Evolutionary conservation across 2,113 vertebrate genomes (phyloP), one percentile per base, ranked within the genome.

Genomic region (Lontra canadensis): DNA sequence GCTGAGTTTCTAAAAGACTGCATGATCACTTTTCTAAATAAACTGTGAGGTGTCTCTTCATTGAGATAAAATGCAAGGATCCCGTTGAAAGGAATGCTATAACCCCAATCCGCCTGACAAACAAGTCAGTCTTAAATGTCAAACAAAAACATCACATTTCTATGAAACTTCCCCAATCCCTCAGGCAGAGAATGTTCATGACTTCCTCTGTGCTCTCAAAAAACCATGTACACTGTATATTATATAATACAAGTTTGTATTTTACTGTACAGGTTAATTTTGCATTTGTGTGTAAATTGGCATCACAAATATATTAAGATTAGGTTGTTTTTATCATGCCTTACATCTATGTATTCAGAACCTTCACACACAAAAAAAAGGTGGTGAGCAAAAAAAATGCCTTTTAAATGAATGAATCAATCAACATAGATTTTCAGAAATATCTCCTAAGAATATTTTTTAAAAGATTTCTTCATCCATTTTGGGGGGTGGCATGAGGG

Each of bases 141-240:
- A 94, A 88, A 91, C 7, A 63, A 78, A 92, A 86, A 61, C 12
- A 91, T 31, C 87, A 57, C 25, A 73, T 3, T 79, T 71, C 52
- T 71, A 11, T 65, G 14, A 82, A 59, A 25, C 23, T 49, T 83
- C 14, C 13, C 63, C 59, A 61, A 76, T 49, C 0, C 78, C 11
- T 18, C 25, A 67, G 36, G 55, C 55, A 73, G 21, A 59, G 63
- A 59, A 63, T 44, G 21, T 44, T 83, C 39, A 88, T 9, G 71
- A 57, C 3, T 3, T 49, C 3, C 13, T 69, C 47, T 47, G 17
- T 73, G 4, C 49, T 73, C 25, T 85, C 25, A 18, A 49, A 23
- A 44, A 86, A 44, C 1, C 47, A 6, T 42, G 4, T 4, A 65
- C 0, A 1, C 3, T 15, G 1, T 31, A 29, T 4, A 39, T 4